Conservation (phyloP, 2,113 vertebrate genomes). For the Lampris incognitus region DNA sequence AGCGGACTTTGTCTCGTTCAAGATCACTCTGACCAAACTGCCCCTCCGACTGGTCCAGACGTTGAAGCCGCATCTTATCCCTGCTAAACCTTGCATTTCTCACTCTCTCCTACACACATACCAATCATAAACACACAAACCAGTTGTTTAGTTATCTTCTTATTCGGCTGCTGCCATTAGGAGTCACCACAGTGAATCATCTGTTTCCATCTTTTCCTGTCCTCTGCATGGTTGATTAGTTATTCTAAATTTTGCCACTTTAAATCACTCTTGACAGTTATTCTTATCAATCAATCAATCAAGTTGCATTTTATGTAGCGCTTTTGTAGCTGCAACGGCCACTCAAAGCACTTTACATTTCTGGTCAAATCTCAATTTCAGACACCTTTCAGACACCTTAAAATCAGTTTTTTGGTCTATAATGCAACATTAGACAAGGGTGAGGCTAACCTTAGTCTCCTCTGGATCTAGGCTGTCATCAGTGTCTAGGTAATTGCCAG, state of each 20-base stretch:
- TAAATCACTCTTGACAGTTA: no score
- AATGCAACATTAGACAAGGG: not conserved
- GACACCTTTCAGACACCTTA: not conserved
- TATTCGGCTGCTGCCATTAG: no score
- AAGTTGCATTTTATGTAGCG: not conserved
- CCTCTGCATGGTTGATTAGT: no score
- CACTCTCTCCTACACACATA: constrained; percentile 77
- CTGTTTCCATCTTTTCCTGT: no score
- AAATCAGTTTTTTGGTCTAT: not conserved
- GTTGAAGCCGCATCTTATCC: constrained; percentile 83
- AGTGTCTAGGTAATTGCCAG: constrained; percentile 63
- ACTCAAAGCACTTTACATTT: no score
- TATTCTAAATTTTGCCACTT: no score
- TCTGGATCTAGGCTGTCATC: constrained; percentile 60
- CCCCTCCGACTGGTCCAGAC: constrained; percentile 77
- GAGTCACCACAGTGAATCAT: no score
- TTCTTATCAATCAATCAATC: no score
- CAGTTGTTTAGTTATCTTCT: no score
- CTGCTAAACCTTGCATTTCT: constrained; percentile 82
- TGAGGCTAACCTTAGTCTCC: constrained; percentile 74
- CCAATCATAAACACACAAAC: not conserved
- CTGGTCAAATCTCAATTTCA: no score
- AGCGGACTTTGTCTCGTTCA: constrained; percentile 77
- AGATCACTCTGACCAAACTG: constrained; percentile 60
- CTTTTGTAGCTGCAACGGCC: not conserved